These are phyloP conservation scores for Nautilus pompilius DNA, from an alignment of 1,140 invertebrate species.

Conservation along the genomic window DNA sequence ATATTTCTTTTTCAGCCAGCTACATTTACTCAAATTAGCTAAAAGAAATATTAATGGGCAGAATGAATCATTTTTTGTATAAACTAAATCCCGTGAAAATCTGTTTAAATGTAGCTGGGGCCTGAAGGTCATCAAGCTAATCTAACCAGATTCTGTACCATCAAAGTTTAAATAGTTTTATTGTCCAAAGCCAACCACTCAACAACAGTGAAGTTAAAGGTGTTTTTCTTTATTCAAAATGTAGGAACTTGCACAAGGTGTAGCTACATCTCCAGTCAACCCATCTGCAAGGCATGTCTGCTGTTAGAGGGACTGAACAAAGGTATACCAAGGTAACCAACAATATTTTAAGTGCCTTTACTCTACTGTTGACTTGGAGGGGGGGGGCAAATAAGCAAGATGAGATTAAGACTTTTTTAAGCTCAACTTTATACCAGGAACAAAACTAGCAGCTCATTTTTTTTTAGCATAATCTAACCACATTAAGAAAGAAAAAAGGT, in stretches of 20 bases:
- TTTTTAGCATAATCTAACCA: not conserved
- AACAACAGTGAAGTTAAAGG: too few species aligned
- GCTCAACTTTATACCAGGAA: not conserved
- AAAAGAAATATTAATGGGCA: too few species aligned
- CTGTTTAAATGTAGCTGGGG: too few species aligned
- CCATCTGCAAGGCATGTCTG: constrained; percentile 94
- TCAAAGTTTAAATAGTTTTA: too few species aligned
- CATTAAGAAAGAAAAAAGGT: not conserved
- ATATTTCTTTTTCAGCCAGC: too few species aligned
- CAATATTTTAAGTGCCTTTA: not conserved
- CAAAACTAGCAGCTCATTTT: not conserved
- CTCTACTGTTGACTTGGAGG: not conserved
- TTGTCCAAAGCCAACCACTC: too few species aligned
- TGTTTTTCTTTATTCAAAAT: too few species aligned
- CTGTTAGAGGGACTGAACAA: constrained; percentile 93
- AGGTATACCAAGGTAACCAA: constrained; percentile 70
- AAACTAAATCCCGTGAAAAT: too few species aligned
- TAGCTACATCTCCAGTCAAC: constrained; percentile 93
- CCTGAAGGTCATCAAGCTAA: too few species aligned
- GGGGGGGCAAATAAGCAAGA: not conserved
- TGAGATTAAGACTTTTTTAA: not conserved
- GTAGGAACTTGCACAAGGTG: constrained; percentile 74
- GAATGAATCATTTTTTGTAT: too few species aligned
- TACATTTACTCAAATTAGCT: too few species aligned
- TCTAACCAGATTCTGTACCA: too few species aligned